Evolutionary conservation across 2,797 vertebrate genomes (phyloP).

Genomic region (Decapterus maruadsi): DNA sequence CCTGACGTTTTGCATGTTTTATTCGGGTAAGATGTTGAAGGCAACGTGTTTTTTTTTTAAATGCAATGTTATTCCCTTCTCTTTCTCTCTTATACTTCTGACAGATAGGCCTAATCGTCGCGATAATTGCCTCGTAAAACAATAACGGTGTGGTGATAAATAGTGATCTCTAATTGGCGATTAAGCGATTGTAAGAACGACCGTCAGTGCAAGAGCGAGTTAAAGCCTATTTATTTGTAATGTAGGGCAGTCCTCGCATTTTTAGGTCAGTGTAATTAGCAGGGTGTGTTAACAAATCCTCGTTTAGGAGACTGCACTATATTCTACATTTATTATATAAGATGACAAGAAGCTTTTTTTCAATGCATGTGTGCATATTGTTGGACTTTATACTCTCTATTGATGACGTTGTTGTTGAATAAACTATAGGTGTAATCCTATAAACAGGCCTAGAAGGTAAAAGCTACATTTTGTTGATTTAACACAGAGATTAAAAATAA

Average conservation of each 20-base stretch:
- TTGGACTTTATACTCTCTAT: background rate
- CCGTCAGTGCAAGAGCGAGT: too few relatives aligned
- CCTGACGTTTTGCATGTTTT: slow-evolving; percentile 74
- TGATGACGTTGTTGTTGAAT: background rate
- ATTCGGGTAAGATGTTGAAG: slow-evolving; percentile 74
- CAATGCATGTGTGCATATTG: background rate
- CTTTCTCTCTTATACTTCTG: background rate
- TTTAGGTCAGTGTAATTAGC: background rate
- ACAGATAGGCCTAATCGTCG: slow-evolving; percentile 8
- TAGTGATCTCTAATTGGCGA: background rate
- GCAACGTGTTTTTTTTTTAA: slow-evolving; percentile 1
- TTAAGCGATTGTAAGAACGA: background rate
- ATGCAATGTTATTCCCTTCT: background rate
- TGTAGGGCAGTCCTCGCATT: background rate
- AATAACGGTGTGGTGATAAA: background rate
- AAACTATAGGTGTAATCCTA: background rate
- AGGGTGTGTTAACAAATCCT: background rate
- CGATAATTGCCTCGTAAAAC: background rate
- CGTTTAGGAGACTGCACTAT: background rate
- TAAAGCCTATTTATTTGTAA: background rate
- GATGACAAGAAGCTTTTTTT: background rate
- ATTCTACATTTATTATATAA: too few relatives aligned
- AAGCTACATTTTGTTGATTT: background rate
- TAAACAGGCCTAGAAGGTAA: background rate
- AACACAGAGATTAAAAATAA: background rate